Percentiles rank a stretch among this genome's conserved stretches.
These are phyloP conservation scores for Hirtodrosophila duncani DNA, from an alignment of 2,888 invertebrate genomes.

Conservation along the genomic window DNA sequence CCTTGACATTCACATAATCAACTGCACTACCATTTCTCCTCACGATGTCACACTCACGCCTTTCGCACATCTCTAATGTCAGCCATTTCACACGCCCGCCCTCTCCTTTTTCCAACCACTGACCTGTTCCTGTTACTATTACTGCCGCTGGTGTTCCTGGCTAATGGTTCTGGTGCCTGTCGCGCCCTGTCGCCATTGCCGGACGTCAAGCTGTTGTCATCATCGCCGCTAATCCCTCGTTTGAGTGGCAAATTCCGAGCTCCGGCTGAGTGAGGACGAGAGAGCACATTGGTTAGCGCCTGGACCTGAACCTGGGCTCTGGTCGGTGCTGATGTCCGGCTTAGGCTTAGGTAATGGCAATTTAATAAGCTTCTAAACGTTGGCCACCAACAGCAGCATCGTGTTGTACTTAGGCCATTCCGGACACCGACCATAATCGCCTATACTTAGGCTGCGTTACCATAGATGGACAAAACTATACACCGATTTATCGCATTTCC, in stretches of 20 bases:
- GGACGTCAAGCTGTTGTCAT: slow-evolving; percentile 70
- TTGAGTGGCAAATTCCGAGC: slow-evolving; percentile 69
- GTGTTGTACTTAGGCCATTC: slow-evolving; percentile 12
- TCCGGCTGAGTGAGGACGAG: slow-evolving; percentile 10
- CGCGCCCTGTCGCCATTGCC: slow-evolving; percentile 22
- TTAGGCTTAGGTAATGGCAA: slow-evolving; percentile 71
- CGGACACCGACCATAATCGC: too few relatives aligned
- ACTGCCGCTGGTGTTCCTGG: slow-evolving; percentile 5
- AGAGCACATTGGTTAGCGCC: slow-evolving; percentile 5
- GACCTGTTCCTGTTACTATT: not conserved
- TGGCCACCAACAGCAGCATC: slow-evolving; percentile 7
- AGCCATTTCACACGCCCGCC: slow-evolving; percentile 5
- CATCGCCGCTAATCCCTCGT: slow-evolving; percentile 70
- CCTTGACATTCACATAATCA: too few relatives aligned
- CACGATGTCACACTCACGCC: too few relatives aligned
- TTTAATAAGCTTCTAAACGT: slow-evolving; percentile 67
- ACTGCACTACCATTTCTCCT: too few relatives aligned
- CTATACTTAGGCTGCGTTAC: slow-evolving; percentile 25
- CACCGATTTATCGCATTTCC: too few relatives aligned
- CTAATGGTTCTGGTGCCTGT: slow-evolving; percentile 61
- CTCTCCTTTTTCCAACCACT: slow-evolving; percentile 8
- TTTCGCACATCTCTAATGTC: too few relatives aligned
- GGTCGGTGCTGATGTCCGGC: slow-evolving; percentile 57
- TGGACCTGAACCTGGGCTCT: too few relatives aligned
- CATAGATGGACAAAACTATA: too few relatives aligned